Conservation (phyloP, 2,888 invertebrate species). For the Patella pellucida region DNA sequence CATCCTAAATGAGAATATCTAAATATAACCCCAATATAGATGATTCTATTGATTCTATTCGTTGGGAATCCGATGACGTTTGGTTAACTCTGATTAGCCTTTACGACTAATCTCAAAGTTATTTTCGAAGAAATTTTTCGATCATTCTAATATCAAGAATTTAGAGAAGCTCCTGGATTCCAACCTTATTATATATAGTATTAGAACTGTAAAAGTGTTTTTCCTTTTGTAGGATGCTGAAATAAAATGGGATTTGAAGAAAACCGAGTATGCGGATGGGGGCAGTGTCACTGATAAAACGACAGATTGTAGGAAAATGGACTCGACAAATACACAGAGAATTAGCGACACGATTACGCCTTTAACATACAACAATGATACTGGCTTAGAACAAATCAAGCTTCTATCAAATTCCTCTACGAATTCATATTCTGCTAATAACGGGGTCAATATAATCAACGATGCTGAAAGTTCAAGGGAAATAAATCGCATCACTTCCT, state of each 20-base stretch:
- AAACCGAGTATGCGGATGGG: conserved; percentile 11
- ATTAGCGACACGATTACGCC: not conserved
- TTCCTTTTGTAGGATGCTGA: conserved; percentile 28
- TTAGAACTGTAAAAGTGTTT: not conserved
- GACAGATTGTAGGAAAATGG: not conserved
- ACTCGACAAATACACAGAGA: not conserved
- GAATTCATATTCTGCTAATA: not conserved
- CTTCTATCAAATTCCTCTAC: not conserved
- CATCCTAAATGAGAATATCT: no score
- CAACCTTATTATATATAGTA: no score
- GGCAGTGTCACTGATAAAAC: not conserved
- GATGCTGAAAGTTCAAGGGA: conserved; percentile 37
- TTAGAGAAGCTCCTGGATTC: no score
- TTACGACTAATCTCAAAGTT: no score
- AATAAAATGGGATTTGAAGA: conserved; percentile 35
- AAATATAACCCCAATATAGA: no score
- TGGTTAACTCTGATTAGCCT: no score
- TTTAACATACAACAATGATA: not conserved
- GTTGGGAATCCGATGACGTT: no score
- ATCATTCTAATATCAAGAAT: no score
- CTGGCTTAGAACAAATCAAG: not conserved
- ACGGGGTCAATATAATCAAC: no score
- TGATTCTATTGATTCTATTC: no score
- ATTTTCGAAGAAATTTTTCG: no score
- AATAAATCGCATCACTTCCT: conserved; percentile 35